phyloP scores from a whole-genome alignment of 2,888 invertebrate species.

The Phaedon cochleariae region DNA sequence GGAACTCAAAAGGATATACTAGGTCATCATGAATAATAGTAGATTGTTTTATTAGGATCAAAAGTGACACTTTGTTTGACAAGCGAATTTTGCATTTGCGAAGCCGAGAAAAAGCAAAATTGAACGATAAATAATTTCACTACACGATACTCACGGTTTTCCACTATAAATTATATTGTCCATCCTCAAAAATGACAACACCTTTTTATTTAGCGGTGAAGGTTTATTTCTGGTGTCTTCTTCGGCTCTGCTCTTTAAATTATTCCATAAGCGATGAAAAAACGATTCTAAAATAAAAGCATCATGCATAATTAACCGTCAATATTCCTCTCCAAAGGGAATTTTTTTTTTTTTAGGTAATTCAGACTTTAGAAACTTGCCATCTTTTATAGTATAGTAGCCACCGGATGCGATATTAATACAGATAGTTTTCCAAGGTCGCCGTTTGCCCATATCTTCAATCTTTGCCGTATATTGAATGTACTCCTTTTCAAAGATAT shows the following conservation, averaged over 20 bases:
- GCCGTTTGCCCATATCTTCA: background rate
- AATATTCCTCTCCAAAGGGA: no score
- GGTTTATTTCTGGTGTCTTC: background rate
- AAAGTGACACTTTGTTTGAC: no score
- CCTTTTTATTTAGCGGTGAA: background rate
- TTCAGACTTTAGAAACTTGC: background rate
- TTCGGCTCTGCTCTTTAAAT: background rate
- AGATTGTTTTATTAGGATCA: no score
- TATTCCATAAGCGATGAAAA: conserved; percentile 7
- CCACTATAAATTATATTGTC: background rate
- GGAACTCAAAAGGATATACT: no score
- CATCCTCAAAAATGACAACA: background rate
- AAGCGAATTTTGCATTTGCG: no score
- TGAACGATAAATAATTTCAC: no score
- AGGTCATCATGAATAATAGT: no score
- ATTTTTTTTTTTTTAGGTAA: no score
- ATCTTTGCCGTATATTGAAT: background rate
- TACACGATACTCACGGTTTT: background rate
- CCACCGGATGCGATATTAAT: background rate
- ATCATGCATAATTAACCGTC: no score
- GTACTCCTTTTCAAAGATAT: background rate
- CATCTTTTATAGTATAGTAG: background rate
- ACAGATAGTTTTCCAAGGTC: conserved; percentile 7
- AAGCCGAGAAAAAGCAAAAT: no score
- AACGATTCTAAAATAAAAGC: background rate